phyloP scores from a whole-genome alignment of 2,888 invertebrate species.

The Lysandra bellargus region DNA sequence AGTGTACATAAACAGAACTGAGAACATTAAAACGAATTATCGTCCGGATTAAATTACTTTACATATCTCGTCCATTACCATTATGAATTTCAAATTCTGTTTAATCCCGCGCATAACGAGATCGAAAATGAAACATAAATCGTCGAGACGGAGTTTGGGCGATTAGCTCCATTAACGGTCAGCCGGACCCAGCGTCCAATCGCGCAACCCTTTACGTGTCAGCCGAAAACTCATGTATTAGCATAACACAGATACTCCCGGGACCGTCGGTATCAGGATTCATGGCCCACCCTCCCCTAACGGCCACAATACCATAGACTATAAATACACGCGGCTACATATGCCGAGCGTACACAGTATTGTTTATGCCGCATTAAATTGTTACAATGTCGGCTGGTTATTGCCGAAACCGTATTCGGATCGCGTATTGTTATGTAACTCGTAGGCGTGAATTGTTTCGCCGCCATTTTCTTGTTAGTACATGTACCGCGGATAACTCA shows the following conservation, averaged over 20 bases:
- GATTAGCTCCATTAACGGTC: conserved; percentile 79
- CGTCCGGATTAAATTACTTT: conserved; percentile 47
- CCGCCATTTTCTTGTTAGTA: conserved; percentile 55
- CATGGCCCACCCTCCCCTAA: conserved; percentile 75
- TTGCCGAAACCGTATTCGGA: conserved; percentile 78
- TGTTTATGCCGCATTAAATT: conserved; percentile 79
- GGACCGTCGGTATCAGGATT: conserved; percentile 75
- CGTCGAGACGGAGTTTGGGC: conserved; percentile 69
- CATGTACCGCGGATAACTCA: conserved; percentile 44
- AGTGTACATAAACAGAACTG: not conserved
- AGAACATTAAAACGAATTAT: conserved; percentile 21
- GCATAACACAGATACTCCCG: conserved; percentile 47
- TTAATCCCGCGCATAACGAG: conserved; percentile 76
- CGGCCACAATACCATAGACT: conserved; percentile 77
- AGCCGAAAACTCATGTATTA: conserved; percentile 43
- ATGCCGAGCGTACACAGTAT: conserved; percentile 70
- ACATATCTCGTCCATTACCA: conserved; percentile 65
- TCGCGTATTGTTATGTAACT: conserved; percentile 64
- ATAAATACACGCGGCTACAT: conserved; percentile 75
- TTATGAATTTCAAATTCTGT: conserved; percentile 52
- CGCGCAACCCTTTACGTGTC: conserved; percentile 67
- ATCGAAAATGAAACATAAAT: conserved; percentile 81
- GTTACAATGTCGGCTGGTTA: conserved; percentile 77
- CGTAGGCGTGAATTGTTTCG: conserved; percentile 63
- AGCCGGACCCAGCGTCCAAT: conserved; percentile 67